phyloP scores from a whole-genome alignment of 35 echinoderm and acorn worm genomes.

The Ophioderma brevispina region DNA sequence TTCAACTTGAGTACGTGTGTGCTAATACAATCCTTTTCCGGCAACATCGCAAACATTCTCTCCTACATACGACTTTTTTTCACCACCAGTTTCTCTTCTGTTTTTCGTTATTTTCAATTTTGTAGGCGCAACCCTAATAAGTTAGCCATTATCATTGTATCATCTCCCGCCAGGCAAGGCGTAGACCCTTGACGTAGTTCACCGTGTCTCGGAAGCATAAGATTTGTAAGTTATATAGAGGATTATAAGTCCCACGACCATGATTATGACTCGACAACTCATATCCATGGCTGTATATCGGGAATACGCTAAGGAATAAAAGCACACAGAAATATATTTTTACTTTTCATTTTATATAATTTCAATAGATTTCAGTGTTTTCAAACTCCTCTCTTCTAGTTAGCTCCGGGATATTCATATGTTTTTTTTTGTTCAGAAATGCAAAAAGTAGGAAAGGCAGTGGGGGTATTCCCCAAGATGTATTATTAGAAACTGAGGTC shows the following conservation, averaged over 20 bases:
- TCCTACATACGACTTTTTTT: not conserved
- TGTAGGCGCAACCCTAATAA: not conserved
- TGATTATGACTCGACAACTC: too few species aligned
- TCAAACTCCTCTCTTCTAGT: too few species aligned
- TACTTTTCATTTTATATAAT: too few species aligned
- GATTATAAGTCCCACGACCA: not conserved
- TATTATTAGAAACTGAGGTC: too few species aligned
- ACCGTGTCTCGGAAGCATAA: not conserved
- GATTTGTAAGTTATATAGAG: not conserved
- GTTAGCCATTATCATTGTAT: not conserved
- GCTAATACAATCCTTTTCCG: not conserved
- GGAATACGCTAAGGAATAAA: too few species aligned
- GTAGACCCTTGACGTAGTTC: not conserved
- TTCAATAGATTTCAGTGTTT: too few species aligned
- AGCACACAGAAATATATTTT: too few species aligned
- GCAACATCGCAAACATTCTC: not conserved
- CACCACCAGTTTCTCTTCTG: not conserved
- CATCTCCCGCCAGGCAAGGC: not conserved
- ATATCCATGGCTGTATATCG: too few species aligned
- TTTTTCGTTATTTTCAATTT: not conserved
- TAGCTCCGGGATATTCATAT: too few species aligned
- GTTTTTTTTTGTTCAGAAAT: too few species aligned
- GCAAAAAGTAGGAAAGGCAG: too few species aligned
- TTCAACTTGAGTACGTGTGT: not conserved
- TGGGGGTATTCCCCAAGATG: too few species aligned